These are phyloP conservation scores for Cepaea nemoralis DNA, from an alignment of 1,140 invertebrate genomes.

Conservation along the genomic window DNA sequence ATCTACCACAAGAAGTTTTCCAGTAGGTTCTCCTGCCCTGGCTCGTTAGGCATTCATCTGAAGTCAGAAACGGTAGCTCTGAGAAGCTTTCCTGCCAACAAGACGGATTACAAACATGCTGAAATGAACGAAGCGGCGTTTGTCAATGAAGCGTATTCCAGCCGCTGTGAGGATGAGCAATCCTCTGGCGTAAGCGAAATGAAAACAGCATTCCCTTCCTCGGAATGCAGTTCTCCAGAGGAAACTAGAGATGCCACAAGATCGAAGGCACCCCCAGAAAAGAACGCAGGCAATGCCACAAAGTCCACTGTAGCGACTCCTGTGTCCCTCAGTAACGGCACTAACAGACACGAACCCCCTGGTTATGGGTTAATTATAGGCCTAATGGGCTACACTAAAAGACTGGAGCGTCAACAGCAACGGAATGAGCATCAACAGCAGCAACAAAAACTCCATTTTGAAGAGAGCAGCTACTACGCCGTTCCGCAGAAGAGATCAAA, in stretches of 20 bases:
- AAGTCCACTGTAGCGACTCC: no score
- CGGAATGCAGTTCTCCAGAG: not conserved
- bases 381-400: not conserved
- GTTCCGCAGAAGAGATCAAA: not conserved
- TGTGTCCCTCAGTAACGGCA: no score
- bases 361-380: not conserved
- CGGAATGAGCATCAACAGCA: not conserved
- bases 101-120: not conserved
- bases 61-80: not conserved
- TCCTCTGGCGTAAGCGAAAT: not conserved
- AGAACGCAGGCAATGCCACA: no score
- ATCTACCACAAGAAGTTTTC: not conserved
- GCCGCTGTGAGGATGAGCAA: not conserved
- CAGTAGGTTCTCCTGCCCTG: not conserved
- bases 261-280: not conserved
- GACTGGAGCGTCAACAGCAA: not conserved
- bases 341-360: not conserved
- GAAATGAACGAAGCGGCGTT: not conserved
- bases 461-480: not conserved
- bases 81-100: not conserved
- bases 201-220: not conserved
- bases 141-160: not conserved
- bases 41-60: not conserved
- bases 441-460: no score
- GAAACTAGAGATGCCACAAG: not conserved